Evolutionary conservation across 92 coral and sea anemone genomes (phyloP).

Genomic region (Porites evermanni): DNA sequence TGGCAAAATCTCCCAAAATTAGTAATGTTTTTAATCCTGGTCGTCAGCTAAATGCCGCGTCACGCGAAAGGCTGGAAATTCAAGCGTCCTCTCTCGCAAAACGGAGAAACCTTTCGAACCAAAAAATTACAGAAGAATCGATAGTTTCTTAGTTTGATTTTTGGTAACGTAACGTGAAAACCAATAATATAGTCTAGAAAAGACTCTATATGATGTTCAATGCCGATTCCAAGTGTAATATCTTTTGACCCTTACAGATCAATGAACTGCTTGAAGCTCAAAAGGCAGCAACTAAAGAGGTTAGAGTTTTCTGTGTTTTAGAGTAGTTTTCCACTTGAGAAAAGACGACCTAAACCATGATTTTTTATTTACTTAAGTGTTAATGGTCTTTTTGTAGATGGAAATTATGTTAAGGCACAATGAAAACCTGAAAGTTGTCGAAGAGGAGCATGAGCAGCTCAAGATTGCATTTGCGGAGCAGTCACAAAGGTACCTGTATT

Average conservation of each 20-base stretch:
- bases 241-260: slow-evolving; percentile 44
- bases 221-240: too few species aligned
- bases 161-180: too few species aligned
- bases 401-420: slow-evolving; percentile 70
- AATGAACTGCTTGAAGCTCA: slow-evolving; percentile 78
- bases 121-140: too few species aligned
- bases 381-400: slow-evolving; percentile 51
- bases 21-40: too few species aligned
- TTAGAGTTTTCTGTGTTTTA: not conserved
- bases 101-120: too few species aligned
- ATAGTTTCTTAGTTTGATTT: too few species aligned
- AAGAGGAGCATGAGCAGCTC: slow-evolving; percentile 86
- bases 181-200: not conserved
- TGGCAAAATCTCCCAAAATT: too few species aligned
- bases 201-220: not conserved
- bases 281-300: slow-evolving; percentile 88
- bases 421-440: slow-evolving; percentile 71
- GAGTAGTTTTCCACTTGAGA: too few species aligned
- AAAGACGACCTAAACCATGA: too few species aligned
- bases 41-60: too few species aligned
- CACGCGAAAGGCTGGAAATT: too few species aligned
- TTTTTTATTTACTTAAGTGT: not conserved
- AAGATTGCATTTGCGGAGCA: slow-evolving; percentile 94
- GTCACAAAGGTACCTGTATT: slow-evolving; percentile 70
- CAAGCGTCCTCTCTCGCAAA: too few species aligned